Base-by-base conservation (phyloP, 2,113 vertebrate species). In the Scomber colias region DNA sequence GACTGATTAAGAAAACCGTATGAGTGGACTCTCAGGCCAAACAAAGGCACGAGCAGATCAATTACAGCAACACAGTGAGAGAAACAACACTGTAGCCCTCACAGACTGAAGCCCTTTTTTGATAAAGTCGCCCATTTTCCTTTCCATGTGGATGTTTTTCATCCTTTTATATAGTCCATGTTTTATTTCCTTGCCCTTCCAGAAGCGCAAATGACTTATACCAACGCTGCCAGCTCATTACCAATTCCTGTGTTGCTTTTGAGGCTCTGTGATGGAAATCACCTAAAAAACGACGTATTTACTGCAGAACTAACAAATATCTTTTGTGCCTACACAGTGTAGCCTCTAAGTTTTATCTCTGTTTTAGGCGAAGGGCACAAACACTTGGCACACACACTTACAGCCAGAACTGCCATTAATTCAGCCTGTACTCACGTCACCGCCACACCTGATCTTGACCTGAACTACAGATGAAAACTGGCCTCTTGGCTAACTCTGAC, bases 161-260 rank as follows among this genome's bases (percentile, higher is more conserved):
- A 76, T 70, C 53, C 44, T 64, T 68, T 67, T 48, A 79, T 77
- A 46, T 48, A 11, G 45, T 48, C 51, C 69, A 67, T 16, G n/a
- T 85, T 82, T 87, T 84, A 78, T 83, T 85, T 53, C 44, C 21
- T 67, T 65, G 76, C 30, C 75, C 65, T 77, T 78, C 59, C 11
- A 68, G 64, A 59, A 80, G 76, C 63, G 66, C 55, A 83, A 54
- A 77, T 81, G 60, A 78, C 60, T 77, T 61, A 82, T 53, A 69
- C 79, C 80, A 87, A 82, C 45, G 63, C 72, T 83, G 77, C 74
- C 45, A 77, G 59, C 74, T 87, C 78, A 87, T 86, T 86, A 81
- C 50, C 30, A 71, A 83, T 88, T 81, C 51, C 60, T 53, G 57
- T 50, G 71, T 61, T 71, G 51, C 24, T 73, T 79, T 79, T 85